These are phyloP conservation scores for Oncorhynchus gorbuscha DNA, from an alignment of 2,113 vertebrate genomes.

Conservation along the genomic window DNA sequence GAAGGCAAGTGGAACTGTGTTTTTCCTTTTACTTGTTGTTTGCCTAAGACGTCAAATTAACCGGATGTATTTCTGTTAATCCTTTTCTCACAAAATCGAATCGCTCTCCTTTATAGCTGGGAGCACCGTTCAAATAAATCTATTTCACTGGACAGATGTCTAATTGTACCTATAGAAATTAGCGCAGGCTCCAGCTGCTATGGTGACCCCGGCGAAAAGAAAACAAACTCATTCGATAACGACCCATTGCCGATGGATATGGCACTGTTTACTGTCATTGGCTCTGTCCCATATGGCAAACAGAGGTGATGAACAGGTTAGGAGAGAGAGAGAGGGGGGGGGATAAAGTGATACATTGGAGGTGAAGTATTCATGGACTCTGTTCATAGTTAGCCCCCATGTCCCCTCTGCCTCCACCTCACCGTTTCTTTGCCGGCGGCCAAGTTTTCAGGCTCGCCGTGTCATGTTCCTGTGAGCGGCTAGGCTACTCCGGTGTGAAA, in stretches of 20 bases:
- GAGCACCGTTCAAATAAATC: conserved; percentile 74
- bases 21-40: no score
- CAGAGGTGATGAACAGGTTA: conserved; percentile 64
- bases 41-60: neutral
- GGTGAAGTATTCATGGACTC: neutral
- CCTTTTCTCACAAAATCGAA: no score
- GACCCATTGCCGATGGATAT: neutral
- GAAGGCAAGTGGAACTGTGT: conserved; percentile 34
- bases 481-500: conserved; percentile 8
- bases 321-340: neutral
- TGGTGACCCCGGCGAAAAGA: conserved; percentile 56
- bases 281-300: conserved; percentile 67
- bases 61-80: neutral
- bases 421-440: neutral
- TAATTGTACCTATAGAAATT: conserved; percentile 82
- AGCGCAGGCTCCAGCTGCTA: conserved; percentile 79
- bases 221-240: conserved; percentile 54
- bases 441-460: neutral
- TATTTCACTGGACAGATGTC: conserved; percentile 83
- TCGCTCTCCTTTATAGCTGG: neutral
- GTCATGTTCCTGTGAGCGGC: neutral
- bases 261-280: no score
- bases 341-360: neutral
- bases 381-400: no score
- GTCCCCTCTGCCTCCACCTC: no score